Percentiles rank a stretch among this genome's conserved stretches.
Evolutionary conservation across 2,797 vertebrate genomes (phyloP).

Genomic region (Mionectes olivaceus): DNA sequence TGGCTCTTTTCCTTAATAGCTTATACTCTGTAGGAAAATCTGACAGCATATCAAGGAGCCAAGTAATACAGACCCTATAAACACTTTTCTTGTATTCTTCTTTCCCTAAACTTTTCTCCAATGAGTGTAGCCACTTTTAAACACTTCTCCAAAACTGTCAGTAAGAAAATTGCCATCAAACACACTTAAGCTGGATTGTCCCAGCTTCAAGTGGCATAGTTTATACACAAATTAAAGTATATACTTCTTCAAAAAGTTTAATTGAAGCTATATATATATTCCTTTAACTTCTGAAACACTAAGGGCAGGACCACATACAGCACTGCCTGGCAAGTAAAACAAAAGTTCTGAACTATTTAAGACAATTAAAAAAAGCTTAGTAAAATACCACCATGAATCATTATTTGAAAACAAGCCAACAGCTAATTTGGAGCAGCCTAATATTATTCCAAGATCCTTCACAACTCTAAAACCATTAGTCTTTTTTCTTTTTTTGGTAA

Average conservation of each 20-base stretch:
- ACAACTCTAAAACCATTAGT: slow-evolving; percentile 48
- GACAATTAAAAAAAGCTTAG: slow-evolving; percentile 44
- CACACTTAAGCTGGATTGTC: not conserved
- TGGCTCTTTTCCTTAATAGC: not conserved
- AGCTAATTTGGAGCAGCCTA: slow-evolving; percentile 56
- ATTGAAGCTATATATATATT: not conserved
- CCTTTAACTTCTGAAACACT: slow-evolving; percentile 19
- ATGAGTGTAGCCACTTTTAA: not conserved
- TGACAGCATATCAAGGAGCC: not conserved
- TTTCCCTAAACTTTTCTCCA: not conserved
- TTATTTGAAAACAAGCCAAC: slow-evolving; percentile 66
- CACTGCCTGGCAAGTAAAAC: slow-evolving; percentile 39
- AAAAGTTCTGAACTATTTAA: slow-evolving; percentile 56
- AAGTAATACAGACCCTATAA: not conserved
- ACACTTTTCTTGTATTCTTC: not conserved
- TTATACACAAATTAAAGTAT: not conserved
- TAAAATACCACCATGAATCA: slow-evolving; percentile 67
- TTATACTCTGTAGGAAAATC: not conserved
- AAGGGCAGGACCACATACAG: not conserved
- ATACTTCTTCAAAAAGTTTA: not conserved
- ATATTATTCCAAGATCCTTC: slow-evolving; percentile 61
- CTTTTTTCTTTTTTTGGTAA: slow-evolving; percentile 48
- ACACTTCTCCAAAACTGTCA: not conserved
- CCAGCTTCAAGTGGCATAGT: not conserved
- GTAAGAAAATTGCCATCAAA: not conserved